Conservation (phyloP, 1,140 invertebrate genomes). For the Ephestia elutella region DNA sequence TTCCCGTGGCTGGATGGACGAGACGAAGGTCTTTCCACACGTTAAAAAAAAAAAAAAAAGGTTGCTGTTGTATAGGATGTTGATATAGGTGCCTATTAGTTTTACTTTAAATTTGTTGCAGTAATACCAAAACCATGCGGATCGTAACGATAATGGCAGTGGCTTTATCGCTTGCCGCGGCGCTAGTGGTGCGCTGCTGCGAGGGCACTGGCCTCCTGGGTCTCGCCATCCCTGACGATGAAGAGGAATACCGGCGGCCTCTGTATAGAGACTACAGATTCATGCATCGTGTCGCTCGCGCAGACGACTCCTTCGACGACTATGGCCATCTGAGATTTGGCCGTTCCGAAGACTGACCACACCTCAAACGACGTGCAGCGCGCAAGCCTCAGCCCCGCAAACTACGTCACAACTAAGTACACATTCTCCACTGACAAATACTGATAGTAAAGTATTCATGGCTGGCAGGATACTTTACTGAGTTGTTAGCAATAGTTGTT, state of each 20-base stretch:
- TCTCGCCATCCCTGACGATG: slow-evolving; percentile 56
- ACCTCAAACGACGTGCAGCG: slow-evolving; percentile 14
- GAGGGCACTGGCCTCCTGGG: slow-evolving; percentile 34
- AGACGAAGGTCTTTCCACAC: too few species aligned
- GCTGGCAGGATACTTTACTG: slow-evolving; percentile 9
- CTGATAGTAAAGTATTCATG: slow-evolving; percentile 3
- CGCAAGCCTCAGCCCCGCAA: slow-evolving; percentile 13
- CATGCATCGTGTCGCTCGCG: slow-evolving; percentile 74
- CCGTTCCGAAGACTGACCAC: slow-evolving; percentile 62
- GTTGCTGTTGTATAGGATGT: too few species aligned
- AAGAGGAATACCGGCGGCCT: slow-evolving; percentile 76
- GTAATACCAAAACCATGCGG: slow-evolving; percentile 32
- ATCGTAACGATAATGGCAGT: slow-evolving; percentile 35
- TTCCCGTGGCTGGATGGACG: too few species aligned
- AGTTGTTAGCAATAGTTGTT: background rate
- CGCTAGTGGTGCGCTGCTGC: slow-evolving; percentile 31
- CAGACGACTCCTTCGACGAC: slow-evolving; percentile 77
- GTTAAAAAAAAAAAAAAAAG: too few species aligned
- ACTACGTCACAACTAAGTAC: slow-evolving; percentile 7
- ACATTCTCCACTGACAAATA: background rate
- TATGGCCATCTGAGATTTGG: slow-evolving; percentile 83
- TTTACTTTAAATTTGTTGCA: background rate
- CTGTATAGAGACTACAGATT: slow-evolving; percentile 79
- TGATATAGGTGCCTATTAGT: too few species aligned
- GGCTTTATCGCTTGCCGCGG: slow-evolving; percentile 33